Percentiles rank a stretch among this genome's conserved stretches.
Conservation (phyloP, 2,113 vertebrate genomes). For the Oceanodroma tethys region DNA sequence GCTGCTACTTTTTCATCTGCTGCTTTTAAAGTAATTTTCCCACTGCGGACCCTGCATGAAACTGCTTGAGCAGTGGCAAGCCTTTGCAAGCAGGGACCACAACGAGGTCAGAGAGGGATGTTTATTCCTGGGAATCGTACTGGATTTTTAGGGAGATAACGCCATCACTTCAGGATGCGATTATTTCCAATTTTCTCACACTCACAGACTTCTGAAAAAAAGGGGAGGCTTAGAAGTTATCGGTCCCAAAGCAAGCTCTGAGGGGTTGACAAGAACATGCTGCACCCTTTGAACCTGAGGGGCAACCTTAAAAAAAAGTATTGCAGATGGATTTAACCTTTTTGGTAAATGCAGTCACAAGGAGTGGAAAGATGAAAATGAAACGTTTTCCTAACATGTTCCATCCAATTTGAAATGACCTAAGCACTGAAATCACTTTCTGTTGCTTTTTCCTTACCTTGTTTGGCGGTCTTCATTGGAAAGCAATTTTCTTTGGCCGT, state of each 20-base stretch:
- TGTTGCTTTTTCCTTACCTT: not conserved
- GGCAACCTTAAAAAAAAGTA: not conserved
- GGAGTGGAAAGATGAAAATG: not conserved
- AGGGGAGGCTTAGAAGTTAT: not conserved
- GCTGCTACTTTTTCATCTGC: not conserved
- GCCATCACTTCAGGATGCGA: conserved; percentile 9
- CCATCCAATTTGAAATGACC: not conserved
- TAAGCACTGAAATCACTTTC: not conserved
- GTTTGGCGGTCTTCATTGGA: not conserved
- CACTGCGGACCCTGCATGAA: not conserved
- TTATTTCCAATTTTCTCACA: conserved; percentile 15
- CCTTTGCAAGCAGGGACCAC: not conserved
- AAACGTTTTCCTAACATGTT: not conserved
- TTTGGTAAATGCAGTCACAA: not conserved
- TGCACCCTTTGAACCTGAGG: not conserved
- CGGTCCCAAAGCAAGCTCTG: not conserved
- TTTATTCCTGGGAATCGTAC: conserved; percentile 13
- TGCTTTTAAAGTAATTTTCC: conserved; percentile 37
- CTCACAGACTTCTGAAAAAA: not conserved
- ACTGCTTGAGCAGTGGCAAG: not conserved
- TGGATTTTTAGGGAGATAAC: conserved; percentile 50
- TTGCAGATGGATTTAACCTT: conserved; percentile 14
- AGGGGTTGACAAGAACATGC: not conserved
- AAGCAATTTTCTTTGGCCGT: not conserved
- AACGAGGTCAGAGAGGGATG: not conserved